These are phyloP conservation scores for Meloe dianella DNA, from an alignment of 2,888 invertebrate genomes.

Conservation along the genomic window DNA sequence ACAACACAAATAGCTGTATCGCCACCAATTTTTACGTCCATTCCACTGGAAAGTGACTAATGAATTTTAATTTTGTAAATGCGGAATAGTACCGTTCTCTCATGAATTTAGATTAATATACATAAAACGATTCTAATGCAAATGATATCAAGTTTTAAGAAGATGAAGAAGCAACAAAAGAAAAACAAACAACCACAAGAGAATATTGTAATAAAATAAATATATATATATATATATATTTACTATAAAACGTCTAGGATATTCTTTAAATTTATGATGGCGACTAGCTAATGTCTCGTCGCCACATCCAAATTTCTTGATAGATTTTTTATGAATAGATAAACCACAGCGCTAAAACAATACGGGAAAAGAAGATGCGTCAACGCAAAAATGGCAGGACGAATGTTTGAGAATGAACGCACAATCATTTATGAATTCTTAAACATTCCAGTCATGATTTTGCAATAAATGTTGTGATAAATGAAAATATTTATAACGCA, in stretches of 20 bases:
- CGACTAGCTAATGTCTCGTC: constrained; percentile 12
- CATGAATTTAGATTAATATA: constrained; percentile 25
- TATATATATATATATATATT: too few relatives aligned
- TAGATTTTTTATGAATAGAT: constrained; percentile 19
- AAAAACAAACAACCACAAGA: background rate
- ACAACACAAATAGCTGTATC: background rate
- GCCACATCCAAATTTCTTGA: constrained; percentile 18
- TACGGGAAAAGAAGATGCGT: background rate
- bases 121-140: constrained; percentile 14
- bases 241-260: background rate
- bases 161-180: background rate
- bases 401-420: constrained; percentile 3
- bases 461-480: background rate
- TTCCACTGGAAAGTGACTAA: constrained; percentile 13
- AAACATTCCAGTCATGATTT: background rate
- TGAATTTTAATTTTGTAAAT: constrained; percentile 21
- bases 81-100: constrained; percentile 10
- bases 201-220: background rate
- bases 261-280: background rate
- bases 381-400: constrained; percentile 11
- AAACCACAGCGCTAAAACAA: background rate
- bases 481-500: background rate
- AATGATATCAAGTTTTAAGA: constrained; percentile 1
- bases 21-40: background rate
- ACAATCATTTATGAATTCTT: background rate